phyloP scores from a whole-genome alignment of 1,140 invertebrate species.

The Thaumatotibia leucotreta region DNA sequence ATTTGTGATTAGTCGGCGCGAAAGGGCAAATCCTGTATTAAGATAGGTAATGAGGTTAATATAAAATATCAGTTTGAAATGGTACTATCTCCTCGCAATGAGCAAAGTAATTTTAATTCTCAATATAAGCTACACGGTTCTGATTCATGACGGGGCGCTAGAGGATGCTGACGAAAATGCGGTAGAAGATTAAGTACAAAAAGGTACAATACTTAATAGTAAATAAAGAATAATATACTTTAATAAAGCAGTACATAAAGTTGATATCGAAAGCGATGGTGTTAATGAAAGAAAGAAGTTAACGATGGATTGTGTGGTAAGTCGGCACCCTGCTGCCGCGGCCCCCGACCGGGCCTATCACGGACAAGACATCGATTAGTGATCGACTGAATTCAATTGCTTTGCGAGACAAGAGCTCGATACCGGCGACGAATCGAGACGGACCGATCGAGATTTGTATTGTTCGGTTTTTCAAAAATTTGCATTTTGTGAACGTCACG shows the following conservation, averaged over 20 bases:
- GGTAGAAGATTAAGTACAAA: conserved; percentile 72
- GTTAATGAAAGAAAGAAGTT: conserved; percentile 74
- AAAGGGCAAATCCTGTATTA: conserved; percentile 76
- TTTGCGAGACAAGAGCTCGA: conserved; percentile 65
- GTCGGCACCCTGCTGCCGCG: conserved; percentile 74
- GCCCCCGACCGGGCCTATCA: conserved; percentile 71
- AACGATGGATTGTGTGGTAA: conserved; percentile 77
- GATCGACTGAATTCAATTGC: conserved; percentile 76
- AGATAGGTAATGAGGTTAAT: conserved; percentile 77
- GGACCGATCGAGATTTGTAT: conserved; percentile 65
- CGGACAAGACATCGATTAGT: conserved; percentile 76
- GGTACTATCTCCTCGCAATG: conserved; percentile 26
- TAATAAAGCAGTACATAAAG: conserved; percentile 45
- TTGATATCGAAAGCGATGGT: conserved; percentile 50
- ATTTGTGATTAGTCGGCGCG: conserved; percentile 75
- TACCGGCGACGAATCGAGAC: conserved; percentile 67
- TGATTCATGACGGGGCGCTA: conserved; percentile 37
- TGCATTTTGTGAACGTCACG: conserved; percentile 75
- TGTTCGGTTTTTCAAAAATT: conserved; percentile 74
- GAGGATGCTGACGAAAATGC: conserved; percentile 67
- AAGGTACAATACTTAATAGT: conserved; percentile 60
- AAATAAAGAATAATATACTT: conserved; percentile 50
- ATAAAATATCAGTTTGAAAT: conserved; percentile 41
- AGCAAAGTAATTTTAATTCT: conserved; percentile 47
- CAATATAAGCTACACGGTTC: conserved; percentile 42